Percentiles rank a stretch among this genome's conserved stretches.
Evolutionary conservation across 2,113 vertebrate species (phyloP).

Genomic region (Macquaria australasica): DNA sequence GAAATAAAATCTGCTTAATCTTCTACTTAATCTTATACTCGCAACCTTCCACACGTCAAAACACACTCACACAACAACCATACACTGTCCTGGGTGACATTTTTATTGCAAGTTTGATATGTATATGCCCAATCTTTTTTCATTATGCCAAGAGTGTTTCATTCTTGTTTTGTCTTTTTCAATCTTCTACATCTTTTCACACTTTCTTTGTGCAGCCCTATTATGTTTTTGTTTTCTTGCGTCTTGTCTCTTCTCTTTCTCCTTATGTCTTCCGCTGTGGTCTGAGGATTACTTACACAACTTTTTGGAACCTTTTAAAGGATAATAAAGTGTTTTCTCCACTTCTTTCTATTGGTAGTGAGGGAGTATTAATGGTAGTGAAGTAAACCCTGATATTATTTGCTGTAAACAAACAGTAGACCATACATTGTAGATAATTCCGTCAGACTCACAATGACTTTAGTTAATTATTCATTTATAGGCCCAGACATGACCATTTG

Average conservation of each 20-base stretch:
- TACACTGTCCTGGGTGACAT: background rate
- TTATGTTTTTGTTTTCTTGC: background rate
- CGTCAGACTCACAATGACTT: background rate
- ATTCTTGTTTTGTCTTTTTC: background rate
- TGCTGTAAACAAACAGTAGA: background rate
- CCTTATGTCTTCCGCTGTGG: background rate
- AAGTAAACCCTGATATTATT: background rate
- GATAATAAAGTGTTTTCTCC: background rate
- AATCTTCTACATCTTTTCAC: background rate
- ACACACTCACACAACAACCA: slow-evolving; percentile 16
- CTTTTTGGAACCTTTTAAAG: background rate
- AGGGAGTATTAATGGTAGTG: too few species aligned
- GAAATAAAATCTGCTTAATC: slow-evolving; percentile 56
- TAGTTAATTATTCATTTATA: background rate
- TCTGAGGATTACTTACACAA: background rate
- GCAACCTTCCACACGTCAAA: slow-evolving; percentile 22
- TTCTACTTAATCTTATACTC: slow-evolving; percentile 24
- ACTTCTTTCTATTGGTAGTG: background rate
- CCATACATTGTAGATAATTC: background rate
- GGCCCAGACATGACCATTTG: background rate
- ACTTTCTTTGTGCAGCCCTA: background rate
- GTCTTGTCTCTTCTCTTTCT: background rate
- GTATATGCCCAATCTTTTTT: background rate
- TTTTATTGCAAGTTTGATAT: slow-evolving; percentile 32
- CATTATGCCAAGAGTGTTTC: background rate